Percentiles rank a stretch among this genome's conserved stretches.
These are phyloP conservation scores for Pogoniulus pusillus DNA, from an alignment of 2,797 vertebrate species.

Conservation along the genomic window DNA sequence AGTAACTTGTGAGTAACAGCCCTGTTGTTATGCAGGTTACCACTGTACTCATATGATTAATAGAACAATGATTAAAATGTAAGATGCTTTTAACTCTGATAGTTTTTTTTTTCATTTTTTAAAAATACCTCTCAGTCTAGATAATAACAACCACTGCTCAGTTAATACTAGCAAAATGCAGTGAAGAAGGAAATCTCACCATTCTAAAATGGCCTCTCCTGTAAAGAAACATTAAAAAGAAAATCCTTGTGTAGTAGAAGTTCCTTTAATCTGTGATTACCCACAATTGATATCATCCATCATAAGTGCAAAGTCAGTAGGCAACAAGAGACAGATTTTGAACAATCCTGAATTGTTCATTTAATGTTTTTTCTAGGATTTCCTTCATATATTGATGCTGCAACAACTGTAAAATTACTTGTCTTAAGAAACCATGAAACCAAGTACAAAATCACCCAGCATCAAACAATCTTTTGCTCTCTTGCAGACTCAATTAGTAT, in stretches of 20 bases:
- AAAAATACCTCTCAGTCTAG: neutral
- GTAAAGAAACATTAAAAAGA: neutral
- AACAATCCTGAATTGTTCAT: neutral
- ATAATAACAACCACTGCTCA: neutral
- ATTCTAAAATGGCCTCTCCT: neutral
- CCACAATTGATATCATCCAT: neutral
- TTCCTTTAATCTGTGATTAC: neutral
- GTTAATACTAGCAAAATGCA: neutral
- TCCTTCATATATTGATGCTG: neutral
- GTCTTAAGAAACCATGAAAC: neutral
- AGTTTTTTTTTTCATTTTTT: neutral
- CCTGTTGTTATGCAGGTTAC: neutral
- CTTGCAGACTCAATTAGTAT: neutral
- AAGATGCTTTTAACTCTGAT: neutral
- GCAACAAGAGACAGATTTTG: neutral
- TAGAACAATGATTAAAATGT: neutral
- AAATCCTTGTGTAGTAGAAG: neutral
- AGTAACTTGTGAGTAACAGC: constrained; percentile 23
- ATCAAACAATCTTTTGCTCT: neutral
- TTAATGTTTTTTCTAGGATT: neutral
- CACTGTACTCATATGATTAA: neutral
- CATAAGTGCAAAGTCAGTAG: neutral
- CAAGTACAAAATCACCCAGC: neutral
- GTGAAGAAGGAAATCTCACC: neutral
- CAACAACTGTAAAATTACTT: neutral